Evolutionary conservation across 2,888 invertebrate genomes (phyloP).

Genomic region (Scaptomyza parva): DNA sequence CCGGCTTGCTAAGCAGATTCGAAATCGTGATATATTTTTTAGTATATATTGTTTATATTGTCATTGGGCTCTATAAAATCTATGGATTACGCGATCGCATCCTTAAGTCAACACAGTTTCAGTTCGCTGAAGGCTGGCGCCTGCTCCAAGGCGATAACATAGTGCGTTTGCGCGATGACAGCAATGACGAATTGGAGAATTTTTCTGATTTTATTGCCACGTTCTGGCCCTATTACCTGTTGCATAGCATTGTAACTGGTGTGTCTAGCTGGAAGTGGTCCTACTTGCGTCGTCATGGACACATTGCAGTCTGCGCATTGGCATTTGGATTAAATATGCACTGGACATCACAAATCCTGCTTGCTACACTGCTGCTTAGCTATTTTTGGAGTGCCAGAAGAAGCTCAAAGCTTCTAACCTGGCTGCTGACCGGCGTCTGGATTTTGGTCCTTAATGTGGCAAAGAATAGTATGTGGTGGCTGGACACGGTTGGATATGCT

Average conservation of each 20-base stretch:
- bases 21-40: slow-evolving; percentile 80
- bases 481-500: slow-evolving; percentile 72
- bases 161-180: slow-evolving; percentile 76
- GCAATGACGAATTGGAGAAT: slow-evolving; percentile 83
- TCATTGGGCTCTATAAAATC: slow-evolving; percentile 77
- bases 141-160: slow-evolving; percentile 61
- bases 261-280: slow-evolving; percentile 53
- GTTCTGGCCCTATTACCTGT: slow-evolving; percentile 80
- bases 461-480: slow-evolving; percentile 63
- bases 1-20: slow-evolving; percentile 55
- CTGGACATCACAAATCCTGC: slow-evolving; percentile 53
- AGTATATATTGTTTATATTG: slow-evolving; percentile 81
- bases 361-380: slow-evolving; percentile 67
- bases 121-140: slow-evolving; percentile 78
- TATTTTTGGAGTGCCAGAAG: slow-evolving; percentile 69
- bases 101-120: slow-evolving; percentile 59
- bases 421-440: slow-evolving; percentile 78
- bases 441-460: slow-evolving; percentile 77
- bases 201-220: slow-evolving; percentile 76
- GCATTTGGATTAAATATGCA: slow-evolving; percentile 67
- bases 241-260: slow-evolving; percentile 73
- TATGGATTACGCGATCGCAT: slow-evolving; percentile 73
- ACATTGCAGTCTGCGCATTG: slow-evolving; percentile 68
- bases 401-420: slow-evolving; percentile 67
- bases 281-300: slow-evolving; percentile 58